phyloP scores from a whole-genome alignment of 2,797 vertebrate genomes.

The Phalanger gymnotis region DNA sequence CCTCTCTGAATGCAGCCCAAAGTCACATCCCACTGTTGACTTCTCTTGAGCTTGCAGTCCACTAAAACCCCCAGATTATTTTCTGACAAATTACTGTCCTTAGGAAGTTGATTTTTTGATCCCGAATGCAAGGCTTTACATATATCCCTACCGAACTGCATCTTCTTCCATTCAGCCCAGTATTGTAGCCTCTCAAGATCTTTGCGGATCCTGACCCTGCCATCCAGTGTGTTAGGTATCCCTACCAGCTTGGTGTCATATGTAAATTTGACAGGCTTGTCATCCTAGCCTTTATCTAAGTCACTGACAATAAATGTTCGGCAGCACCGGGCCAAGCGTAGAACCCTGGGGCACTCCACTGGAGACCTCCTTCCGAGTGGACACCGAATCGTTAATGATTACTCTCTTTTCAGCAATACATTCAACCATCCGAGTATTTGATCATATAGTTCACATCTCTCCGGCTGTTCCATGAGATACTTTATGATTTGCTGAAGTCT shows the following conservation, averaged over 20 bases:
- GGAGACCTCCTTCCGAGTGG: background rate
- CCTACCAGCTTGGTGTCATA: background rate
- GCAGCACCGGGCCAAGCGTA: background rate
- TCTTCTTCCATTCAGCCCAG: background rate
- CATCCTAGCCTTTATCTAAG: background rate
- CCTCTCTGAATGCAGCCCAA: background rate
- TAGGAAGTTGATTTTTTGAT: background rate
- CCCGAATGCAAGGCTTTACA: background rate
- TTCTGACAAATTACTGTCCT: background rate
- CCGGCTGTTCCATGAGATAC: background rate
- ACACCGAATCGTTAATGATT: background rate
- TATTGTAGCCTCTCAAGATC: background rate
- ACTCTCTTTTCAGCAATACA: background rate
- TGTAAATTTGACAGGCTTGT: background rate
- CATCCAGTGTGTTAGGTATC: background rate
- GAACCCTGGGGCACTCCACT: background rate
- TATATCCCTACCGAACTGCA: background rate
- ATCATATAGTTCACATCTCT: background rate
- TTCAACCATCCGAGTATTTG: background rate
- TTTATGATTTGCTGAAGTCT: background rate
- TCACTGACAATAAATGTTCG: background rate
- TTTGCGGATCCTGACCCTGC: background rate
- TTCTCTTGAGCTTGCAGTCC: background rate
- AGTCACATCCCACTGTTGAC: background rate
- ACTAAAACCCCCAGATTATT: background rate